Evolutionary conservation across 2,797 vertebrate species (phyloP).

Genomic region (Serranus cabrilla): DNA sequence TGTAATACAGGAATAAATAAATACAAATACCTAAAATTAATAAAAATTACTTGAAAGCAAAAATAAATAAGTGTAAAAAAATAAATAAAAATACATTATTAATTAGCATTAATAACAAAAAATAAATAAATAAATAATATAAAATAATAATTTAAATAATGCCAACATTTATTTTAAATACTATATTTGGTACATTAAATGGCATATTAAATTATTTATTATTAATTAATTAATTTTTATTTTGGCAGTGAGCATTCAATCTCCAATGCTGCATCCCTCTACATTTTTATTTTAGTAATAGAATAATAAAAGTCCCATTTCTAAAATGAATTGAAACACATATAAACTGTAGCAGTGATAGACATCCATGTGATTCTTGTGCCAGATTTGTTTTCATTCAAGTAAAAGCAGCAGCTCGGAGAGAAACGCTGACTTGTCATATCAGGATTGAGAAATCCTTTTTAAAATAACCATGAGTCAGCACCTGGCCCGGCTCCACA

Average conservation of each 20-base stretch:
- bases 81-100: no score
- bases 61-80: no score
- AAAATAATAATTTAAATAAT: no score
- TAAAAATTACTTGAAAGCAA: no score
- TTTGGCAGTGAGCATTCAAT: not conserved
- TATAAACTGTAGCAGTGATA: not conserved
- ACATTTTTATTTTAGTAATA: not conserved
- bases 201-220: no score
- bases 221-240: no score
- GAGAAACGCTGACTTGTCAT: not conserved
- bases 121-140: no score
- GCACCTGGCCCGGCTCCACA: constrained; percentile 12
- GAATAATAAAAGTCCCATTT: not conserved
- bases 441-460: not conserved
- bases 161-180: no score
- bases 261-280: not conserved
- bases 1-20: no score
- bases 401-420: constrained; percentile 11
- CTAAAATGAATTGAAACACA: not conserved
- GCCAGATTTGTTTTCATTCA: not conserved
- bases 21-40: no score
- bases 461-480: constrained; percentile 5
- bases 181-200: no score
- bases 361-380: not conserved
- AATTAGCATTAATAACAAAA: no score